Evolutionary conservation across 2,888 invertebrate species (phyloP).

Genomic region (Carabus problematicus): DNA sequence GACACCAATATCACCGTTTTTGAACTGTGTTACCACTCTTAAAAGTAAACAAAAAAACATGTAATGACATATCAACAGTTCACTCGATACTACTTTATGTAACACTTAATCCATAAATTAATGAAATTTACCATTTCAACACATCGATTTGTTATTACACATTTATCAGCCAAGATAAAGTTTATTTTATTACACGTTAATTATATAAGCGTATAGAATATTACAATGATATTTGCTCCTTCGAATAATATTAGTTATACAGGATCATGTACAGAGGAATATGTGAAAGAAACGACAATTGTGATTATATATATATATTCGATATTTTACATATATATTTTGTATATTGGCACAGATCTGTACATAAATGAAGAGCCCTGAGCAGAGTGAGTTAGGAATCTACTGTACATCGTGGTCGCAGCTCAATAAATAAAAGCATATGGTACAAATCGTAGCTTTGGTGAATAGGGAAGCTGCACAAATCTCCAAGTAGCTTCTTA

Average conservation of each 20-base stretch:
- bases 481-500: slow-evolving; percentile 15
- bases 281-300: not conserved
- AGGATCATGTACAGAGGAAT: not conserved
- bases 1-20: too few relatives aligned
- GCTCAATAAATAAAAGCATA: slow-evolving; percentile 42
- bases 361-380: slow-evolving; percentile 41
- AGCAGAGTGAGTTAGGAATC: slow-evolving; percentile 35
- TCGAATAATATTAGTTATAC: not conserved
- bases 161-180: too few relatives aligned
- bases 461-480: slow-evolving; percentile 36
- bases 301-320: slow-evolving; percentile 12
- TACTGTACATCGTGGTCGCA: slow-evolving; percentile 37
- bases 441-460: slow-evolving; percentile 37
- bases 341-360: slow-evolving; percentile 42
- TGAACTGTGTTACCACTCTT: too few relatives aligned
- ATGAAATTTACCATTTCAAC: too few relatives aligned
- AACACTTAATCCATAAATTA: too few relatives aligned
- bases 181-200: too few relatives aligned
- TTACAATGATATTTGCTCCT: too few relatives aligned
- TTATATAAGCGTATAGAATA: too few relatives aligned
- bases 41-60: too few relatives aligned
- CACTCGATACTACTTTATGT: too few relatives aligned
- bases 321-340: slow-evolving; percentile 32
- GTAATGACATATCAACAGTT: too few relatives aligned
- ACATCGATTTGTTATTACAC: too few relatives aligned